A percentile compares a stretch with the other conserved stretches of the same genome.
Evolutionary conservation across 1,140 invertebrate genomes (phyloP).

Genomic region (Halotydeus destructor): DNA sequence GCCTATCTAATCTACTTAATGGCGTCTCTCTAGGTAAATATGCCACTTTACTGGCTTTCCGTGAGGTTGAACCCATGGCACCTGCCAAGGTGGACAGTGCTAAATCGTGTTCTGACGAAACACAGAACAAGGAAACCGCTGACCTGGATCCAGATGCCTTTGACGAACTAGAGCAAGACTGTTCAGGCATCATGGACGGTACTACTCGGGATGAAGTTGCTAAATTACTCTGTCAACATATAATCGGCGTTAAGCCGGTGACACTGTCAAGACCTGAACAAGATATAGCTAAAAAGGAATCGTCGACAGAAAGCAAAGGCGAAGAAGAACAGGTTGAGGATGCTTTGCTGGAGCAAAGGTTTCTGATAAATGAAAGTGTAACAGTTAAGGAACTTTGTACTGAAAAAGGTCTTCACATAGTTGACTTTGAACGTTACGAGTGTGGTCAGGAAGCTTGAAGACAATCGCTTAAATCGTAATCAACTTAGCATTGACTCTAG

Average conservation of each 20-base stretch:
- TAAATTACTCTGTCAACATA: conserved; percentile 62
- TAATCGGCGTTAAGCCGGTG: conserved; percentile 67
- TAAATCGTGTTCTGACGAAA: neutral
- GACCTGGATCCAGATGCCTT: too few relatives aligned
- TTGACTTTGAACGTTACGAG: conserved; percentile 67
- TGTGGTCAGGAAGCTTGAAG: conserved; percentile 40
- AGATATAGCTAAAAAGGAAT: conserved; percentile 4
- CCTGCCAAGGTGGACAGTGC: neutral
- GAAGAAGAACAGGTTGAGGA: conserved; percentile 1
- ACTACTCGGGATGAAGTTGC: conserved; percentile 34
- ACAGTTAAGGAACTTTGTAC: conserved; percentile 49
- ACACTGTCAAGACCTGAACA: conserved; percentile 29
- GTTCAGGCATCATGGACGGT: neutral
- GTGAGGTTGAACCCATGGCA: conserved; percentile 14
- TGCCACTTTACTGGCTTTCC: conserved; percentile 50
- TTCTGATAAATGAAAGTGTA: conserved; percentile 47
- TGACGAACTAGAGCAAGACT: too few relatives aligned
- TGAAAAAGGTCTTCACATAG: conserved; percentile 39
- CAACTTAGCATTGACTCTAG: too few relatives aligned
- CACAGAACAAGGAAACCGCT: neutral
- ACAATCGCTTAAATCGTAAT: too few relatives aligned
- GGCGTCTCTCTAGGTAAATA: conserved; percentile 43
- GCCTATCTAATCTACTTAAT: conserved; percentile 21
- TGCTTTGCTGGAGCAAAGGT: conserved; percentile 48
- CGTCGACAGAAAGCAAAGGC: neutral